Percentiles rank a stretch among this genome's conserved stretches.
These are phyloP conservation scores for Aldabrachelys gigantea DNA, from an alignment of 2,113 vertebrate species.

Conservation along the genomic window DNA sequence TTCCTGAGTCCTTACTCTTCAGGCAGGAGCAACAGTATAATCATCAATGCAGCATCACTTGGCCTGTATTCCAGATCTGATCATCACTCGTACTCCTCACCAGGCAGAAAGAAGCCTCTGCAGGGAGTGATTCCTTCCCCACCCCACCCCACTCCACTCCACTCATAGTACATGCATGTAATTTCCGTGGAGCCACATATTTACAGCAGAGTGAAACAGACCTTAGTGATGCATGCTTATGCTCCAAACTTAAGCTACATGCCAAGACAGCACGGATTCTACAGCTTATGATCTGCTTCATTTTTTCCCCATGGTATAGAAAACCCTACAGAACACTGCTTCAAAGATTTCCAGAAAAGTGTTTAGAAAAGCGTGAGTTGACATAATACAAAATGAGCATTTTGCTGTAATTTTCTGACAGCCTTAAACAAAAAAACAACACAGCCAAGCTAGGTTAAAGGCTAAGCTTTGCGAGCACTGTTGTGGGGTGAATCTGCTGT, in stretches of 20 bases:
- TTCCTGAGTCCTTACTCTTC: conserved; percentile 6
- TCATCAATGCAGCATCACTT: neutral
- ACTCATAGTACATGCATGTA: neutral
- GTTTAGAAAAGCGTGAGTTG: neutral
- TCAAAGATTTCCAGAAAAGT: neutral
- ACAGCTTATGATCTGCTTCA: neutral
- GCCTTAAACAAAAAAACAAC: neutral
- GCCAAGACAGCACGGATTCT: neutral
- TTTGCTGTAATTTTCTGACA: neutral
- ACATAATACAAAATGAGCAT: neutral
- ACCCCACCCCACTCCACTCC: neutral
- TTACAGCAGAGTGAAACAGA: neutral
- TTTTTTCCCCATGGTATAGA: neutral
- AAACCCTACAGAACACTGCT: neutral
- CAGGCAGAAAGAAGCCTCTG: neutral
- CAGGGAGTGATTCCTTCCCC: neutral
- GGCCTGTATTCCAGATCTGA: neutral
- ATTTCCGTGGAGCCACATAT: neutral
- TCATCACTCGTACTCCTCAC: neutral
- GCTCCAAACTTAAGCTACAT: neutral
- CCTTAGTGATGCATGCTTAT: neutral
- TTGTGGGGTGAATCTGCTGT: neutral
- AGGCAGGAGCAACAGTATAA: neutral
- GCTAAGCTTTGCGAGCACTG: fast-evolving
- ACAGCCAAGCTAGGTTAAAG: neutral